These are phyloP conservation scores for Podarcis lilfordi DNA, from an alignment of 2,797 vertebrate genomes.

Conservation along the genomic window DNA sequence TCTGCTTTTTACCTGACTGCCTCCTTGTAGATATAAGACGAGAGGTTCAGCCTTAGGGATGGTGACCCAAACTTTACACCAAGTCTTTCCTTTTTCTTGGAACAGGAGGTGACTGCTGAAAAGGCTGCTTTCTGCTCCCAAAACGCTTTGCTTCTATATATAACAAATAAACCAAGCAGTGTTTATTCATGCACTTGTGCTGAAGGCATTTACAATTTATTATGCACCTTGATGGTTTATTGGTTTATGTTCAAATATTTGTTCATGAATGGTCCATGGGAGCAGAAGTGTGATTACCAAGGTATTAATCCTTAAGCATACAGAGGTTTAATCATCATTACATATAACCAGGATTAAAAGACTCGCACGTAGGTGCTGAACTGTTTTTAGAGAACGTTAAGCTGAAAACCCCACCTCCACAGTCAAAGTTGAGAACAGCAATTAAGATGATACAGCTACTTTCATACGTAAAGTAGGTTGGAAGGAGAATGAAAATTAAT, in stretches of 20 bases:
- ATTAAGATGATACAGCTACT: slow-evolving; percentile 48
- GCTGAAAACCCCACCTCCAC: slow-evolving; percentile 42
- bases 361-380: slow-evolving; percentile 31
- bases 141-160: slow-evolving; percentile 80
- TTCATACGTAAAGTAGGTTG: slow-evolving; percentile 48
- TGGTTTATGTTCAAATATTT: neutral
- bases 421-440: slow-evolving; percentile 2
- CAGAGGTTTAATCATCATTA: slow-evolving; percentile 15
- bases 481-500: slow-evolving; percentile 32
- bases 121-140: slow-evolving; percentile 81
- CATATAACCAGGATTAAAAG: neutral
- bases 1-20: slow-evolving; percentile 80
- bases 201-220: slow-evolving; percentile 29
- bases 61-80: slow-evolving; percentile 86
- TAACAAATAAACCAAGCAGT: neutral
- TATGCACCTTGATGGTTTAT: slow-evolving; percentile 6
- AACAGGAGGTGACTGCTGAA: slow-evolving; percentile 85
- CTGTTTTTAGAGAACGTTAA: neutral
- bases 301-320: neutral
- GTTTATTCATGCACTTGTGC: neutral
- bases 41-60: slow-evolving; percentile 85
- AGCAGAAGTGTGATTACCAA: slow-evolving; percentile 14
- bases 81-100: slow-evolving; percentile 87
- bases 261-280: slow-evolving; percentile 5
- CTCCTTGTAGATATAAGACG: slow-evolving; percentile 85